These are phyloP conservation scores for Diplodus sargus DNA, from an alignment of 2,797 vertebrate genomes.

Conservation along the genomic window DNA sequence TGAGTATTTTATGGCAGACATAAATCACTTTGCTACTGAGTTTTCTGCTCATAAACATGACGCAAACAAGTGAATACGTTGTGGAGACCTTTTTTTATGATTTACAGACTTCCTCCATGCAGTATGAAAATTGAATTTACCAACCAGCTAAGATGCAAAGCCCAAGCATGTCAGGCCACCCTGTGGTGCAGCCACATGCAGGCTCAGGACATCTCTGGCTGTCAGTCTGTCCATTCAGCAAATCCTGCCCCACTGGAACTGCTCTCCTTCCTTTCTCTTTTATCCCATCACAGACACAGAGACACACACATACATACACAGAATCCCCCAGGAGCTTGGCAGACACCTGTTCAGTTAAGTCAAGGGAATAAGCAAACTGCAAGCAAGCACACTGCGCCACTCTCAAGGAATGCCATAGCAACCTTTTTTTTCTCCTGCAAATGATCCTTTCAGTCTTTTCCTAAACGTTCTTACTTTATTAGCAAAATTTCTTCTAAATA, in stretches of 20 bases:
- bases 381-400: not conserved
- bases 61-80: not conserved
- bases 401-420: constrained; percentile 32
- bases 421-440: constrained; percentile 5
- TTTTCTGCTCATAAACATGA: not conserved
- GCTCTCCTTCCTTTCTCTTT: constrained; percentile 25
- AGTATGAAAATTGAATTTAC: constrained; percentile 50
- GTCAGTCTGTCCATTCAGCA: constrained; percentile 57
- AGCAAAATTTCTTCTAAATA: constrained; percentile 33
- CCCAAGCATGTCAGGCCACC: constrained; percentile 12
- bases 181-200: constrained; percentile 51
- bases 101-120: not conserved
- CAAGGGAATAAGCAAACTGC: constrained; percentile 55
- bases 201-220: constrained; percentile 33
- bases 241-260: constrained; percentile 17
- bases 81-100: constrained; percentile 1
- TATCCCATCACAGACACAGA: constrained; percentile 12
- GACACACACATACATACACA: constrained; percentile 20
- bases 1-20: not conserved
- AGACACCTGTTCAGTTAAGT: constrained; percentile 53
- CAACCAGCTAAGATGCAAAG: constrained; percentile 20
- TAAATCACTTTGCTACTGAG: not conserved
- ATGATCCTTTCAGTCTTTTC: constrained; percentile 32
- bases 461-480: constrained; percentile 30
- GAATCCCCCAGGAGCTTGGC: constrained; percentile 36